phyloP scores from a whole-genome alignment of 64 coral and sea anemone genomes.

The Pachyseris speciosa region DNA sequence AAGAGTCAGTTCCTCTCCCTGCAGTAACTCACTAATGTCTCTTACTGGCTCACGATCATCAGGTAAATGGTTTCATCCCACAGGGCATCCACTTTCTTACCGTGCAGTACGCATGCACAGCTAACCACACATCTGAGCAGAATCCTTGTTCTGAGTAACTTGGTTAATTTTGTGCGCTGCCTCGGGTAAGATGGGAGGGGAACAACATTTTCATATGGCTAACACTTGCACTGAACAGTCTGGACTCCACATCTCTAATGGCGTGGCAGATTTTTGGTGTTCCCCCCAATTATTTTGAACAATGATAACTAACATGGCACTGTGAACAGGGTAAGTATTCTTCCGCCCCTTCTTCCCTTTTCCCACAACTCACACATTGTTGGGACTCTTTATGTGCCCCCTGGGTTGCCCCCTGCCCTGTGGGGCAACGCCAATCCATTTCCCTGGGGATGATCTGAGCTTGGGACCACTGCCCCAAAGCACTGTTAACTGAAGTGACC shows the following conservation, averaged over 20 bases:
- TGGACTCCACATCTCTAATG: neutral
- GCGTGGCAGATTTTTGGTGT: neutral
- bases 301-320: neutral
- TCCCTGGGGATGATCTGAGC: neutral
- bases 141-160: neutral
- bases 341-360: neutral
- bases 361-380: neutral
- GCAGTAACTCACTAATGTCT: conserved; percentile 1
- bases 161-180: neutral
- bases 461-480: neutral
- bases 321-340: neutral
- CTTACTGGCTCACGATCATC: conserved; percentile 27
- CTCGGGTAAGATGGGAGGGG: neutral
- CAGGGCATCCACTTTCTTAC: conserved; percentile 17
- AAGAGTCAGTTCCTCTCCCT: conserved; percentile 7
- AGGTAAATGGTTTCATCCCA: conserved; percentile 21
- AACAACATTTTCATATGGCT: neutral
- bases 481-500: neutral
- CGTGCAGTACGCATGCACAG: conserved; percentile 9
- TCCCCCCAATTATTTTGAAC: neutral
- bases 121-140: neutral
- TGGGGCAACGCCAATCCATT: neutral
- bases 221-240: neutral
- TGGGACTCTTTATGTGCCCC: neutral
- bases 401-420: neutral